Evolutionary conservation across 2,113 vertebrate genomes (phyloP), one percentile per base, ranked within the genome.

Genomic region (Mus spicilegus): DNA sequence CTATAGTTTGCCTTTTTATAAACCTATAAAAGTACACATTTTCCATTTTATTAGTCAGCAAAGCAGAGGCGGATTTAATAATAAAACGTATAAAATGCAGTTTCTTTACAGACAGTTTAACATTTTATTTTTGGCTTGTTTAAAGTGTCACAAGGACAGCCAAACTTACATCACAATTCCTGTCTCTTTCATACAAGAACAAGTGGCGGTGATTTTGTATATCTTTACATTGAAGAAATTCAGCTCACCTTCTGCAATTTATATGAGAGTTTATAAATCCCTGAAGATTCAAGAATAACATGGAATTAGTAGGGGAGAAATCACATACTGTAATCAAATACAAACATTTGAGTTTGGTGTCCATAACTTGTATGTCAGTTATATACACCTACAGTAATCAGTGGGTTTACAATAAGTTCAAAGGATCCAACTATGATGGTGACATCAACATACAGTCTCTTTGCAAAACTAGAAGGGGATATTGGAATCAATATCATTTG

Each of bases 1-100:
- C 98, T 98, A 97, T 98, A 98, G 98, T 98, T 98, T 98, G 98
- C 98, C 98, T 98, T 98, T 99, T 99, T 99, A 98, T 98, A 99
- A 99, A 99, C 98, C 98, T 98, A 98, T 99, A 98, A 99, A 98
- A 98, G 98, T 97, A 98, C 98, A 98, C 98, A 98, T 98, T 99
- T 99, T 98, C 98, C 98, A 98, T 98, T 99, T 99, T 99, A 99
- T 98, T 98, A 98, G 98, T 98, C 98, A 98, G 98, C 98, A 98
- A 98, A 98, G 98, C 97, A 98, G 98, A 98, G 97, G 98, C 82
- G 94, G 96, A 98, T 98, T 98, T 98, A 98, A 98, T 98, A 97
- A 98, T 98, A 98, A 98, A 98, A 98, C 93, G 97, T 97, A 98
- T 96, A 98, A 98, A 98, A 98, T 96, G 97, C 94, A 98, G 98